Evolutionary conservation across 2,888 invertebrate species (phyloP).

Genomic region (Operophtera brumata): DNA sequence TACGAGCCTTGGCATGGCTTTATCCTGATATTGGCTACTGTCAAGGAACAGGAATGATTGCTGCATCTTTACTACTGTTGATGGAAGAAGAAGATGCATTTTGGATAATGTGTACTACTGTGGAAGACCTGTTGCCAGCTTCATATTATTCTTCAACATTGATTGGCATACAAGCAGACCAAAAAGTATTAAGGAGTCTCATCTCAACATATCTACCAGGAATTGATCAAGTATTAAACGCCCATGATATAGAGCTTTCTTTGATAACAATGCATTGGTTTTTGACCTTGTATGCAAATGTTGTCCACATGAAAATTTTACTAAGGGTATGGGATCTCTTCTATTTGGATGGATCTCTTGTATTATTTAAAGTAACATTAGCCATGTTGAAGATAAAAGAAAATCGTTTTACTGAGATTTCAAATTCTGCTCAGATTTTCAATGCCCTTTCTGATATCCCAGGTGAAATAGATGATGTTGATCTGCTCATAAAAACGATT

Average conservation of each 20-base stretch:
- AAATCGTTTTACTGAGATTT: constrained; percentile 88
- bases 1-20: constrained; percentile 95
- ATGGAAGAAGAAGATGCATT: constrained; percentile 99
- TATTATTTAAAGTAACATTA: constrained; percentile 95
- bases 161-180: constrained; percentile 96
- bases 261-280: constrained; percentile 99
- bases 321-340: constrained; percentile 97
- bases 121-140: constrained; percentile 98
- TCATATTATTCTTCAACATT: constrained; percentile 98
- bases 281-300: constrained; percentile 96
- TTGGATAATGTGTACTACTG: constrained; percentile 99
- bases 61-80: constrained; percentile 93
- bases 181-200: constrained; percentile 95
- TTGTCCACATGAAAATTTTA: constrained; percentile 97
- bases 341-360: constrained; percentile 96
- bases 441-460: constrained; percentile 98
- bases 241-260: constrained; percentile 97
- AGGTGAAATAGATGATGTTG: constrained; percentile 95
- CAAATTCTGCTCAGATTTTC: constrained; percentile 98
- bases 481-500: constrained; percentile 88
- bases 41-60: constrained; percentile 94
- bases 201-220: constrained; percentile 94
- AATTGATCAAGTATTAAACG: constrained; percentile 93
- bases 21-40: constrained; percentile 96
- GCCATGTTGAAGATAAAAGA: constrained; percentile 94